phyloP scores from a whole-genome alignment of 2,113 vertebrate genomes.

The Fukomys damarensis region DNA sequence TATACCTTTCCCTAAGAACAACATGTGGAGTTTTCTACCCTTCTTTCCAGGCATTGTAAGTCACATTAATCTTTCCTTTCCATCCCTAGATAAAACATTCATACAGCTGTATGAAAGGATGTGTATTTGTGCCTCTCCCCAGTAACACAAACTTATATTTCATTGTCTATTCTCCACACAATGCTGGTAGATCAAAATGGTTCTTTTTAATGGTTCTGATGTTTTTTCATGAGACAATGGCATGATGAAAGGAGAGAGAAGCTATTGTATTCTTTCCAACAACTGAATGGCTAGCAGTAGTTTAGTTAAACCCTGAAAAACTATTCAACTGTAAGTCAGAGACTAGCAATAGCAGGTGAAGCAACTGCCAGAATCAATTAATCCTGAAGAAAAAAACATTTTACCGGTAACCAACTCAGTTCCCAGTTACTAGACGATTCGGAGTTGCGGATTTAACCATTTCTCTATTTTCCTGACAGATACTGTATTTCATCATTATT shows the following conservation, averaged over 20 bases:
- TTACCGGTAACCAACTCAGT: background rate
- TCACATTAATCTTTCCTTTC: background rate
- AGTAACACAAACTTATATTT: background rate
- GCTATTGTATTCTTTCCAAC: background rate
- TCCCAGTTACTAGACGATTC: background rate
- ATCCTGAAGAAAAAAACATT: constrained; percentile 26
- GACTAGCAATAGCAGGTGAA: background rate
- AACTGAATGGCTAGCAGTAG: background rate
- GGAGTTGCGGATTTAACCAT: background rate
- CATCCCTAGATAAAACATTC: background rate
- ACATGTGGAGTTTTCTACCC: background rate
- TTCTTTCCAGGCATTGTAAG: background rate
- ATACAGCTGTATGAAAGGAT: background rate
- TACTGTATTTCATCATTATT: background rate
- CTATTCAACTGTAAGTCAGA: background rate
- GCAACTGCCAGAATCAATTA: background rate
- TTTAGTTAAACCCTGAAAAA: background rate
- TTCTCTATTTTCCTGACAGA: constrained; percentile 31
- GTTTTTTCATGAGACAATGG: background rate
- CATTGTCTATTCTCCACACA: background rate
- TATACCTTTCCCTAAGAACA: background rate
- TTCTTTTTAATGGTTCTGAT: background rate
- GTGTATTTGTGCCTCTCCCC: too few relatives aligned
- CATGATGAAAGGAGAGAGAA: background rate
- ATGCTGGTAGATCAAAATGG: background rate